Evolutionary conservation across 2,113 vertebrate species (phyloP).

Genomic region (Sylvilagus bachmani): DNA sequence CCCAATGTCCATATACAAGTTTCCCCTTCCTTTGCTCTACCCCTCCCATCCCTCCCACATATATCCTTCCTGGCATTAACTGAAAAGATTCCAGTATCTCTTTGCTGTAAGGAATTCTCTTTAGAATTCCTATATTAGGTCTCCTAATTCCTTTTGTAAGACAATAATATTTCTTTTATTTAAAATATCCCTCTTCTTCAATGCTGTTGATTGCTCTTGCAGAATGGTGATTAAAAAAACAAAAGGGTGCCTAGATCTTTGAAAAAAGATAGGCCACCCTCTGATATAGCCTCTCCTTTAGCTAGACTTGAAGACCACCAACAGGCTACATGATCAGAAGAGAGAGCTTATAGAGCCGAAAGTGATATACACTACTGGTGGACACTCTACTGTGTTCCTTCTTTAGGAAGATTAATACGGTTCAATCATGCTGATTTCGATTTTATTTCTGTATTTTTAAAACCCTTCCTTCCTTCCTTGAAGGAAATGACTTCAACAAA

Average conservation of each 20-base stretch:
- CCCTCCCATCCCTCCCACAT: accelerated
- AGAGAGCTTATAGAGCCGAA: neutral
- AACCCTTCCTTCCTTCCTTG: neutral
- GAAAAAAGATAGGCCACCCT: neutral
- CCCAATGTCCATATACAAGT: too few species aligned
- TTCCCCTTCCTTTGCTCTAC: neutral
- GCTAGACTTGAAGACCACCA: neutral
- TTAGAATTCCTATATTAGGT: neutral
- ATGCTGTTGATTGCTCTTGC: neutral
- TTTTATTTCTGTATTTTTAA: conserved; percentile 7
- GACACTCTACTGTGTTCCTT: neutral
- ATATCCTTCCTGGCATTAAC: neutral
- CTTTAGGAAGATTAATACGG: neutral
- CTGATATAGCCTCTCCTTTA: neutral
- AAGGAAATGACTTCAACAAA: neutral
- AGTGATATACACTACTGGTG: neutral
- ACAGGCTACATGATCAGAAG: neutral
- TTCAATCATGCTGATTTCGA: neutral
- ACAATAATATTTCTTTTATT: neutral
- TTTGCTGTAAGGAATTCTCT: neutral
- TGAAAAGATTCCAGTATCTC: neutral
- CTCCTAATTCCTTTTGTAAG: neutral
- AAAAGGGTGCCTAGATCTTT: neutral
- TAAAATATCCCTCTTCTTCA: neutral
- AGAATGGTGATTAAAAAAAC: neutral